Conservation (phyloP, 2,888 invertebrate species). For the Cosmia pyralina region DNA sequence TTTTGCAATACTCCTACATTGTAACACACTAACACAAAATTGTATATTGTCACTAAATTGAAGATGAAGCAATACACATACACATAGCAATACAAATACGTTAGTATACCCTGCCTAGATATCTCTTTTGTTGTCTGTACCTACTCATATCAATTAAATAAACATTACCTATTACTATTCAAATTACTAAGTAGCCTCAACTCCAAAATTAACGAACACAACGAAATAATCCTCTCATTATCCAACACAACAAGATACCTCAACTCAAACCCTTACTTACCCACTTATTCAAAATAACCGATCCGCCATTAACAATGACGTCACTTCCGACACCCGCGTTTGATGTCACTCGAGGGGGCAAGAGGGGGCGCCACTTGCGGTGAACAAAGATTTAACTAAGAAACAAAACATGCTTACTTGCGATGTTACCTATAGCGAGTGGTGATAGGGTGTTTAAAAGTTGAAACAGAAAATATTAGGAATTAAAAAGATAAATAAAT, state of each 20-base stretch:
- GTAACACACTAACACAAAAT: too few species aligned
- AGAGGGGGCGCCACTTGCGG: conserved; percentile 66
- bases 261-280: conserved; percentile 38
- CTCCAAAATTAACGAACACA: neutral
- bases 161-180: neutral
- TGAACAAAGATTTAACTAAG: conserved; percentile 84
- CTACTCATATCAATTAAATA: neutral
- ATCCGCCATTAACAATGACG: conserved; percentile 72
- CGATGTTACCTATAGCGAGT: conserved; percentile 78
- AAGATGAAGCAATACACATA: too few species aligned
- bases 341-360: conserved; percentile 76
- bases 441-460: conserved; percentile 70
- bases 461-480: neutral
- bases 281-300: conserved; percentile 59
- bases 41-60: too few species aligned
- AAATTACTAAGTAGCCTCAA: neutral
- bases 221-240: neutral
- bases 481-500: neutral
- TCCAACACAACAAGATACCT: conserved; percentile 25
- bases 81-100: too few species aligned
- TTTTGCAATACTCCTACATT: too few species aligned
- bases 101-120: too few species aligned
- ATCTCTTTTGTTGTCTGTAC: too few species aligned
- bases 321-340: conserved; percentile 75
- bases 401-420: conserved; percentile 87